Evolutionary conservation across 2,113 vertebrate species (phyloP).

Genomic region (Silurus glanis): DNA sequence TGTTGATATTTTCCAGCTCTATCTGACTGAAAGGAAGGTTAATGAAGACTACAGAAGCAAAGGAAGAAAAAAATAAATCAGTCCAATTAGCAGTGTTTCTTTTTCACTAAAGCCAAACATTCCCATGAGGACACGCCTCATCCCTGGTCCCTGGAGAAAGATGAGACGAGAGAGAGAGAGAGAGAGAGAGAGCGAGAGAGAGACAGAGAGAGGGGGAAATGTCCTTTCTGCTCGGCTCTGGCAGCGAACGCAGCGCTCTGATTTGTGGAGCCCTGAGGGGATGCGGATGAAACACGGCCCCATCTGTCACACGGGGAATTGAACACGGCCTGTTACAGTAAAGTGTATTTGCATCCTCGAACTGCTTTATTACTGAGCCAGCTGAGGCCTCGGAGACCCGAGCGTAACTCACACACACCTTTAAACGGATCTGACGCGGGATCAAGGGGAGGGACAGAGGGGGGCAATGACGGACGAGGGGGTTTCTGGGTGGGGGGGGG

Average conservation of each 20-base stretch:
- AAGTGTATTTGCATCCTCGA: conserved; percentile 64
- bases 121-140: conserved; percentile 11
- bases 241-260: conserved; percentile 62
- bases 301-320: conserved; percentile 65
- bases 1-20: neutral
- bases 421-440: conserved; percentile 67
- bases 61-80: neutral
- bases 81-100: conserved; percentile 9
- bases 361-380: conserved; percentile 63
- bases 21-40: neutral
- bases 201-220: conserved; percentile 6
- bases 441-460: conserved; percentile 52
- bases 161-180: neutral
- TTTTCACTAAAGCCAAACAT: conserved; percentile 18
- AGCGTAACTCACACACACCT: conserved; percentile 62
- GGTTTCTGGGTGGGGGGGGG: too few species aligned
- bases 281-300: conserved; percentile 65
- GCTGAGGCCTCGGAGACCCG: conserved; percentile 61
- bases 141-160: conserved; percentile 20
- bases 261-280: conserved; percentile 63
- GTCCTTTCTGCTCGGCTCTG: conserved; percentile 59
- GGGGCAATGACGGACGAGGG: neutral
- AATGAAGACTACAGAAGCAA: neutral
- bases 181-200: neutral
- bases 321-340: conserved; percentile 58